Evolutionary conservation across 2,113 vertebrate species (phyloP), one percentile per base, ranked within the genome.

Genomic region (Chunga burmeisteri): DNA sequence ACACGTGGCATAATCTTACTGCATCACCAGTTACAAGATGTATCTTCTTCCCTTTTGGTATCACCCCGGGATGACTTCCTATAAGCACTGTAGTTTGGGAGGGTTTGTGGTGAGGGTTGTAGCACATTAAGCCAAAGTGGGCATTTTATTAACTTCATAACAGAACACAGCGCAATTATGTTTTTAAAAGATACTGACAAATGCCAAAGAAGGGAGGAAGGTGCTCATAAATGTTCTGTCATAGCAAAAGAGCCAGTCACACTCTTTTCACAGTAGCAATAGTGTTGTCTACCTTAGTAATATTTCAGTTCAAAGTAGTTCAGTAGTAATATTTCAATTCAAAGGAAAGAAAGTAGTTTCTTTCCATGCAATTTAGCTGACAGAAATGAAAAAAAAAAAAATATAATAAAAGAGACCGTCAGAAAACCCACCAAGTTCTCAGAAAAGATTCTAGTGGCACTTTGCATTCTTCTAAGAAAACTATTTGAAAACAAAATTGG

Each of bases 401-500:
- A 30, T 6, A 21, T 16, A 9, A 44, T 7, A 27, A 32, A 7
- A 52, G 1, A 52, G 5, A 61, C 15, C 0, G 1, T 17, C 36
- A 73, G 6, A 58, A 70, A 66, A 2, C 17, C 29, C 36, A 56
- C 17, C 21, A 68, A 11, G 34, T 79, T 67, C 30, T 68, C 49
- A 58, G 38, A 67, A 86, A 67, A 50, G 6, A 52, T 63, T 56
- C 14, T 61, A 19, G 42, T 72, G 27, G 21, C 66, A 65, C 11
- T 75, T n/a, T 75, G 42, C 36, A 65, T 85, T 81, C 26, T 50
- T 58, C 50, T 32, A 88, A 65, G 26, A n/a, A 68, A 52, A 23
- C 40, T 46, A 26, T 19, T 20, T 50, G 63, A 66, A 71, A 86
- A 59, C 13, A 81, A 66, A 71, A 81, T 12, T 70, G 34, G 22